Conservation (phyloP, 64 coral and sea anemone genomes). For the Hydrozoanthus tunicans region DNA sequence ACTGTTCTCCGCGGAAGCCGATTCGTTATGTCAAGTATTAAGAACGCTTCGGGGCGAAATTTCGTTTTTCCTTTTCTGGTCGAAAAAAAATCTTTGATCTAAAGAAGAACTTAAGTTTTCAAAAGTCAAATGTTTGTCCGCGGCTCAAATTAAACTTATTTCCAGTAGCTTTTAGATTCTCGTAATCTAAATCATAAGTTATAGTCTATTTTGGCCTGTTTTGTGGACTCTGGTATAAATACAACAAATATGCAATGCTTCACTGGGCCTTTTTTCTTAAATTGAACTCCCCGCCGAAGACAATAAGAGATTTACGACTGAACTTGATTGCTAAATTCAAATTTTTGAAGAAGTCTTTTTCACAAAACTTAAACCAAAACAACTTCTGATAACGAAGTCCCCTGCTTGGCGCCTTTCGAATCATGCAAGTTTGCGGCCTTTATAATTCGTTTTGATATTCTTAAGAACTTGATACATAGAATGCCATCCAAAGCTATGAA, state of each 20-base stretch:
- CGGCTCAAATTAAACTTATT: slow-evolving; percentile 7
- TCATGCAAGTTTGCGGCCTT: neutral
- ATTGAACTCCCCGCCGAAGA: slow-evolving; percentile 52
- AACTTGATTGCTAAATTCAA: slow-evolving; percentile 57
- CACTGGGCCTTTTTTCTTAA: slow-evolving; percentile 36
- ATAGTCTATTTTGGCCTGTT: neutral
- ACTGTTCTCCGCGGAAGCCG: neutral
- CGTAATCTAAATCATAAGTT: neutral
- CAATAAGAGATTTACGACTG: slow-evolving; percentile 53
- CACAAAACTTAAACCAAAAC: slow-evolving; percentile 35
- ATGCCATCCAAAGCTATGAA: slow-evolving; percentile 55
- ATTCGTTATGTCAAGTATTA: slow-evolving; percentile 29
- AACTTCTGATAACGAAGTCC: slow-evolving; percentile 45
- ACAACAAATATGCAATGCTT: slow-evolving; percentile 43
- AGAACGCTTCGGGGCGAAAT: slow-evolving; percentile 40
- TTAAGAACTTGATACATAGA: slow-evolving; percentile 62
- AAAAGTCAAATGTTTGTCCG: slow-evolving; percentile 17
- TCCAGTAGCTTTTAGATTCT: neutral
- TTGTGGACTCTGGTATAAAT: neutral
- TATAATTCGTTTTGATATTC: slow-evolving; percentile 1
- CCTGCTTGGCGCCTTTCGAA: neutral
- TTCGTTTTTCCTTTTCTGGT: slow-evolving; percentile 6
- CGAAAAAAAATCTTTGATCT: neutral
- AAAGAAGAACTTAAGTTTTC: slow-evolving; percentile 2
- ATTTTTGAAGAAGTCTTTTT: slow-evolving; percentile 45